Percentiles rank a stretch among this genome's conserved stretches.
phyloP scores from a whole-genome alignment of 2,888 invertebrate species.

The Meteorus colon region DNA sequence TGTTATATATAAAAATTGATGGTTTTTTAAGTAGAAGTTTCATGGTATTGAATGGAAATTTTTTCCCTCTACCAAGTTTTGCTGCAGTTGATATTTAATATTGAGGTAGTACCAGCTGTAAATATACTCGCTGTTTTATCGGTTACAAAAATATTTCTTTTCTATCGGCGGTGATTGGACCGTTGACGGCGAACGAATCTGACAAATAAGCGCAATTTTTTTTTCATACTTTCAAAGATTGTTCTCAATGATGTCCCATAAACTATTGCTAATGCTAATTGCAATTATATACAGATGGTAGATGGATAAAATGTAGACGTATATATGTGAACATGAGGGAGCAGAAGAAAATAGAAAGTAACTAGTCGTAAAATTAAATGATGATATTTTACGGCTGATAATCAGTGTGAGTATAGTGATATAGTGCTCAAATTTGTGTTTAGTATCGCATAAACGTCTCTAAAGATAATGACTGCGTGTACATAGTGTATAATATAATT shows the following conservation, averaged over 20 bases:
- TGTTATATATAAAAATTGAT: too few species aligned
- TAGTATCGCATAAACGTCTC: conserved; percentile 18
- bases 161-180: too few species aligned
- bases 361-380: conserved; percentile 18
- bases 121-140: not conserved
- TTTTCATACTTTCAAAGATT: not conserved
- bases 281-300: conserved; percentile 5
- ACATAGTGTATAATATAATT: conserved; percentile 3
- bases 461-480: conserved; percentile 4
- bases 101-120: not conserved
- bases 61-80: not conserved
- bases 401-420: conserved; percentile 3
- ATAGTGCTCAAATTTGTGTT: conserved; percentile 8
- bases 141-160: too few species aligned
- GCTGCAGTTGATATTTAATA: not conserved
- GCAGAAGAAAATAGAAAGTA: conserved; percentile 8
- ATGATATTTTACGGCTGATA: conserved; percentile 19
- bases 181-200: too few species aligned
- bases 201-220: too few species aligned
- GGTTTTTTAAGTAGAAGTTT: not conserved
- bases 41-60: not conserved
- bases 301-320: not conserved
- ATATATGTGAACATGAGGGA: too few species aligned
- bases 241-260: not conserved
- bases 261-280: not conserved